A percentile compares a stretch with the other conserved stretches of the same genome.
Conservation (phyloP, 2,888 invertebrate genomes). For the Archips xylosteana region DNA sequence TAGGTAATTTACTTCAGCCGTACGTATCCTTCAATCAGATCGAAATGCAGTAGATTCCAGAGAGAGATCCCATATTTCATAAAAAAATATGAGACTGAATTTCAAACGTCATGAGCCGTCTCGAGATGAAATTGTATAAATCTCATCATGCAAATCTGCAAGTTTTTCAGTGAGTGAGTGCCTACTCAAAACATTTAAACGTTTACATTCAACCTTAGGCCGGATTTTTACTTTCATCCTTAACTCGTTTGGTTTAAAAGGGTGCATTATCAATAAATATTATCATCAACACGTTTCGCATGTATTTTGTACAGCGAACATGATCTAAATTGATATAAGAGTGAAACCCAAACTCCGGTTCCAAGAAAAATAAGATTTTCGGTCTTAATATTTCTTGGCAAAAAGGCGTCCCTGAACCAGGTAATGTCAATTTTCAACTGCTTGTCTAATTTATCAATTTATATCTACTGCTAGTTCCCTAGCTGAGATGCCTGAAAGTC, state of each 20-base stretch:
- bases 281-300: constrained; percentile 4
- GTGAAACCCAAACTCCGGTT: no score
- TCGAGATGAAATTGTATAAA: constrained; percentile 10
- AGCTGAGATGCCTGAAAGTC: no score
- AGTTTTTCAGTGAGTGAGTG: constrained; percentile 17
- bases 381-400: no score
- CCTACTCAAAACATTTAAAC: no score
- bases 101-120: constrained; percentile 19
- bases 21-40: neutral
- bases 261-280: neutral
- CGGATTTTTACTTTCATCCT: neutral
- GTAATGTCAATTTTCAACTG: no score
- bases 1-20: neutral
- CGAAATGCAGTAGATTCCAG: neutral
- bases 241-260: neutral
- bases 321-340: neutral
- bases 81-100: constrained; percentile 24
- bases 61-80: neutral
- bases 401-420: no score
- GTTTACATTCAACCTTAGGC: neutral
- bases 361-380: no score
- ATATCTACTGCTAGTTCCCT: no score
- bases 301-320: neutral
- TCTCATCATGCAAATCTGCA: constrained; percentile 17
- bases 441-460: no score